phyloP scores from a whole-genome alignment of 2,113 vertebrate species.

The Tylochromis polylepis region DNA sequence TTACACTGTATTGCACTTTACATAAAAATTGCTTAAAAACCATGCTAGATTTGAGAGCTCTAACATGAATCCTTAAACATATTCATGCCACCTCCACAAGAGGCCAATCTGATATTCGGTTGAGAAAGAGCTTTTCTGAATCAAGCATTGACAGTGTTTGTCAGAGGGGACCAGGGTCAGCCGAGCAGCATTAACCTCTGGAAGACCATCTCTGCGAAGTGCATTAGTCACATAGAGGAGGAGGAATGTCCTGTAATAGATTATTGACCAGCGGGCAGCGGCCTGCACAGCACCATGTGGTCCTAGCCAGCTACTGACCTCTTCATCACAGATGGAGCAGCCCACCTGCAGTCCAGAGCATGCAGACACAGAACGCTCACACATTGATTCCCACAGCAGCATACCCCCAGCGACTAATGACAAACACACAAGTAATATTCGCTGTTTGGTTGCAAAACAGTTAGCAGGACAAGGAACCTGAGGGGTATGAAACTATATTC shows the following conservation, averaged over 20 bases:
- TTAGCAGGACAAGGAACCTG: slow-evolving; percentile 62
- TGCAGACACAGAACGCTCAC: background rate
- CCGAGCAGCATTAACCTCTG: slow-evolving; percentile 67
- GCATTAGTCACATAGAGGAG: slow-evolving; percentile 68
- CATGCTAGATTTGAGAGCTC: background rate
- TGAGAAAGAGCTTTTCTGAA: slow-evolving; percentile 41
- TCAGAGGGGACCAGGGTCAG: slow-evolving; percentile 66
- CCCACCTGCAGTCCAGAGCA: slow-evolving; percentile 52
- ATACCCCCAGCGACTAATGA: slow-evolving; percentile 25
- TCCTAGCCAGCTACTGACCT: slow-evolving; percentile 64
- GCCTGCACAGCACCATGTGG: slow-evolving; percentile 59
- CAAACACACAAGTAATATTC: slow-evolving; percentile 40
- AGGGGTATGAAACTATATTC: slow-evolving; percentile 60
- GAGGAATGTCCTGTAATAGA: slow-evolving; percentile 71
- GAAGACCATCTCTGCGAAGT: slow-evolving; percentile 60
- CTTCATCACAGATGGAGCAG: slow-evolving; percentile 67
- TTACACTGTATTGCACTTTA: background rate
- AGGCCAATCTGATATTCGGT: background rate
- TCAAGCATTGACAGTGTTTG: slow-evolving; percentile 59
- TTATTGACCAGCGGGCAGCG: slow-evolving; percentile 74
- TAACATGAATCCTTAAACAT: background rate
- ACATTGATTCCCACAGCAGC: background rate
- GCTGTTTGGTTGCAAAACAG: slow-evolving; percentile 31
- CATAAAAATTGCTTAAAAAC: background rate
- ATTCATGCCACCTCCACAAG: background rate